Evolutionary conservation across 2,113 vertebrate species (phyloP), one percentile per base, ranked within the genome.

Genomic region (Neogobius melanostomus): DNA sequence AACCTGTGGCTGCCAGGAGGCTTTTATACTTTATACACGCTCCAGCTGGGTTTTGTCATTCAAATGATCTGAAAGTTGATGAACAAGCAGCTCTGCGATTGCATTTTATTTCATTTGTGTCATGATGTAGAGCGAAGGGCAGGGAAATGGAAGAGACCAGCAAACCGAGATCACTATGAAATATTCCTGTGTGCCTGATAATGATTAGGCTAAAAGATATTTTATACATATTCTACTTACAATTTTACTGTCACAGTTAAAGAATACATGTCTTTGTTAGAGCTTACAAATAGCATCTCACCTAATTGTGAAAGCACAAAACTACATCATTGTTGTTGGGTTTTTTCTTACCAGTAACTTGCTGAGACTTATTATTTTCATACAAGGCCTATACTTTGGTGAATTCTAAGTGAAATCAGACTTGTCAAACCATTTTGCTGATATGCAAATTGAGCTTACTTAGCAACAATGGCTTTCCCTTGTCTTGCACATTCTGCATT

Each of bases 61-160:
- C 75, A 91, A 89, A 91, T 91, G 0, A 68, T 71, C 51, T 85
- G 74, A 79, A 91, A 88, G 86, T 80, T 90, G 89, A 90, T 91
- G 88, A 91, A 87, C 74, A 86, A 87, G 89, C 90, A 91, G 78
- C 75, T 85, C 88, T 88, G 81, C 64, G 66, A 91, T 90, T 75
- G 53, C 65, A 72, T 69, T 88, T 87, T 80, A 87, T 83, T 86
- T 87, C 64, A 85, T 84, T 76, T 84, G 81, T 74, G 77, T 84
- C 81, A 69, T 64, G 72, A 81, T 82, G 36, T 68, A 73, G 80
- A 68, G 84, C 72, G 76, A 82, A 75, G 68, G 48, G 47, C 57
- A 61, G 71, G 68, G 74, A 77, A 70, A 67, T 77, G 64, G 72
- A 80, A 79, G 69, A 69, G 59, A 79, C 69, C 66, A 74, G 77